A percentile compares a stretch with the other conserved stretches of the same genome.
Evolutionary conservation across 2,888 invertebrate genomes (phyloP).

Genomic region (Leucania comma): DNA sequence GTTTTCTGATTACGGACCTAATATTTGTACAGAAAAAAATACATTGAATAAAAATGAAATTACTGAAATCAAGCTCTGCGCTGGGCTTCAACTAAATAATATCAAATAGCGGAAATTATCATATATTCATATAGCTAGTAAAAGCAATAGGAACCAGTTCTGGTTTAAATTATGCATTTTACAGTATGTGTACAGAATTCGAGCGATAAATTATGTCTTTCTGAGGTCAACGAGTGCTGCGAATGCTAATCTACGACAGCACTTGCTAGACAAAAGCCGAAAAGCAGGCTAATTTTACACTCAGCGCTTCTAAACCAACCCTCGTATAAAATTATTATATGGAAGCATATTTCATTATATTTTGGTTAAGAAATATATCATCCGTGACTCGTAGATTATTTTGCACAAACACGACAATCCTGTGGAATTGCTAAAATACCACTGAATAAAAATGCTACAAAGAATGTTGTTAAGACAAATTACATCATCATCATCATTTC

Average conservation of each 20-base stretch:
- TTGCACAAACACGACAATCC: not conserved
- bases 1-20: not conserved
- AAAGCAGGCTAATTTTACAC: conserved; percentile 36
- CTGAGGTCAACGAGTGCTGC: conserved; percentile 43
- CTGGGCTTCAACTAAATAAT: not conserved
- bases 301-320: conserved; percentile 9
- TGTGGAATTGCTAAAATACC: too few species aligned
- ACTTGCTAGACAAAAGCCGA: conserved; percentile 42
- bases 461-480: too few species aligned
- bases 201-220: conserved; percentile 47
- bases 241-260: conserved; percentile 45
- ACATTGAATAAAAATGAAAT: not conserved
- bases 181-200: conserved; percentile 34
- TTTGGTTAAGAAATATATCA: conserved; percentile 10
- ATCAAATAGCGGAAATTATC: not conserved
- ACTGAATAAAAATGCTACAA: not conserved
- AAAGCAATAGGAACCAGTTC: not conserved
- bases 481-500: too few species aligned
- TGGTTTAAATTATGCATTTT: conserved; percentile 28
- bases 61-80: too few species aligned
- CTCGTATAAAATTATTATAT: not conserved
- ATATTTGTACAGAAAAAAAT: not conserved
- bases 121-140: conserved; percentile 1
- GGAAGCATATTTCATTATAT: conserved; percentile 14
- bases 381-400: not conserved